Evolutionary conservation across 2,113 vertebrate genomes (phyloP).

Genomic region (Apteryx mantelli): DNA sequence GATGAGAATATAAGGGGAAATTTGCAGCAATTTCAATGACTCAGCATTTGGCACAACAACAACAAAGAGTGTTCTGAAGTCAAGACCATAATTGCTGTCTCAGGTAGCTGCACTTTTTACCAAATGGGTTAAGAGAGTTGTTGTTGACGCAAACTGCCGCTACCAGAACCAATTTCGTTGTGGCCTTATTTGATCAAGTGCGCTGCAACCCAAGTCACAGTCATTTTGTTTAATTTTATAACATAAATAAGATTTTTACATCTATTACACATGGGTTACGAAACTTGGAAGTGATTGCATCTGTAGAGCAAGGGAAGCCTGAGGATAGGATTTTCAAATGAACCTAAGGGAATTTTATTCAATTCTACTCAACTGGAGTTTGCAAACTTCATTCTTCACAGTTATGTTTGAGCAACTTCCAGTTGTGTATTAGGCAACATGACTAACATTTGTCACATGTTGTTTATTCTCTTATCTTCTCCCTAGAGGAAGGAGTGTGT

Average conservation of each 20-base stretch:
- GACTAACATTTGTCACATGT: neutral
- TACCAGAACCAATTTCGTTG: neutral
- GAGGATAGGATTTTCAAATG: neutral
- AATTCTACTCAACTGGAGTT: neutral
- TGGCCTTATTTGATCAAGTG: neutral
- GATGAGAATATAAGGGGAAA: neutral
- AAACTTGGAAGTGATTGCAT: neutral
- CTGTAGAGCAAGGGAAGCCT: neutral
- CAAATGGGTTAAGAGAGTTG: neutral
- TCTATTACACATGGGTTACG: neutral
- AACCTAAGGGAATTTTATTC: neutral
- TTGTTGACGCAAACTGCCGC: neutral
- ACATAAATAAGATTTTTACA: neutral
- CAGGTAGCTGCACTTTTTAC: neutral
- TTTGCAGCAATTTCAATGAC: conserved; percentile 14
- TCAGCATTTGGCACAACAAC: conserved; percentile 2
- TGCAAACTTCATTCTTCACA: neutral
- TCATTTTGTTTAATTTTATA: neutral
- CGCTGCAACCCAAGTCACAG: neutral
- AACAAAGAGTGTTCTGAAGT: neutral
- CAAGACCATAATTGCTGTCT: neutral
- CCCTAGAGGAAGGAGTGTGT: neutral
- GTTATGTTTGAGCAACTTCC: neutral
- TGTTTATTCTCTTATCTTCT: conserved; percentile 35
- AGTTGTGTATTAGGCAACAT: neutral